These are phyloP conservation scores for Patiria pectinifera DNA, from an alignment of 53 echinoderm and acorn worm species.

Conservation along the genomic window DNA sequence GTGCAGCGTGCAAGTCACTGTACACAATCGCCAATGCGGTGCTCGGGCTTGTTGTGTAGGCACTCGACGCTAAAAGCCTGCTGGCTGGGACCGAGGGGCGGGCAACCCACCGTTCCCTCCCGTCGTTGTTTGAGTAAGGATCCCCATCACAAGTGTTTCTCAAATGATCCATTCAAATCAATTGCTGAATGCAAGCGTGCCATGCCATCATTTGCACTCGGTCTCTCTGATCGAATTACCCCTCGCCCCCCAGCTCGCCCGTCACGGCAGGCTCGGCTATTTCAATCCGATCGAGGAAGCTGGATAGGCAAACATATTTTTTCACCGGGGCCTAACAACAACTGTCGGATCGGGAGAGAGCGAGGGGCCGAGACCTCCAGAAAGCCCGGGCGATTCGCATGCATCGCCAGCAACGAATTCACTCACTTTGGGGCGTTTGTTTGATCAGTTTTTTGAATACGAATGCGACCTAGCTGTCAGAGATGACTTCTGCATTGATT, in stretches of 20 bases:
- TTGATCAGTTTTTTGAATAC: slow-evolving; percentile 43
- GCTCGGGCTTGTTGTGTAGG: slow-evolving; percentile 12
- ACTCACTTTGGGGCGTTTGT: slow-evolving; percentile 46
- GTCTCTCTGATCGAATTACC: slow-evolving; percentile 55
- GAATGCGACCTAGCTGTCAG: slow-evolving; percentile 8
- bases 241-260: slow-evolving; percentile 11
- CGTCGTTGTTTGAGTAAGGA: slow-evolving; percentile 45
- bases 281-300: slow-evolving; percentile 27
- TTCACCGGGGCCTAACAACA: slow-evolving; percentile 14
- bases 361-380: neutral
- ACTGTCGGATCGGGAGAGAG: neutral
- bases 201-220: slow-evolving; percentile 45
- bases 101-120: neutral
- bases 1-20: slow-evolving; percentile 12
- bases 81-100: slow-evolving; percentile 19
- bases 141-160: slow-evolving; percentile 64
- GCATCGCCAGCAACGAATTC: slow-evolving; percentile 60
- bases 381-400: slow-evolving; percentile 28
- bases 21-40: slow-evolving; percentile 25
- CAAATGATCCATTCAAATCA: slow-evolving; percentile 68
- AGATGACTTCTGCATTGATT: slow-evolving; percentile 49
- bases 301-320: slow-evolving; percentile 31
- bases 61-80: slow-evolving; percentile 62
- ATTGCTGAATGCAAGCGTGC: slow-evolving; percentile 39
- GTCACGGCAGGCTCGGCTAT: neutral